Evolutionary conservation across 2,113 vertebrate species (phyloP).

Genomic region (Caranx ignobilis): DNA sequence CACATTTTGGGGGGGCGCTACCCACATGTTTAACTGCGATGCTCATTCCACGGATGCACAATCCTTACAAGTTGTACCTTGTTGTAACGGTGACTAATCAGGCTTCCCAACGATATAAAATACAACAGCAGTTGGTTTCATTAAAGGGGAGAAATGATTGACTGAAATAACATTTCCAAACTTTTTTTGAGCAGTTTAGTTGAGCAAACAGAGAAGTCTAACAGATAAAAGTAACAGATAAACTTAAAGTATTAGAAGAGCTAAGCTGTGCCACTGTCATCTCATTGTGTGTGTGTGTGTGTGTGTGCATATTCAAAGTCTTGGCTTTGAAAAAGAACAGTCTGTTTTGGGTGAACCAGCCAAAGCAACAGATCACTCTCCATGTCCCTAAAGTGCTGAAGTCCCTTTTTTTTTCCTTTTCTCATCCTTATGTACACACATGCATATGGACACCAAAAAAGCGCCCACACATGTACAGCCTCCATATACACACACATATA

Average conservation of each 20-base stretch:
- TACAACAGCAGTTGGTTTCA: too few species aligned
- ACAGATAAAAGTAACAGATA: too few species aligned
- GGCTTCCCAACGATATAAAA: too few species aligned
- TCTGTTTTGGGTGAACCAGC: constrained; percentile 55
- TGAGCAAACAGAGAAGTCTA: too few species aligned
- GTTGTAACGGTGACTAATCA: too few species aligned
- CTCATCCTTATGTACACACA: constrained; percentile 23
- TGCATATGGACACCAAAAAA: constrained; percentile 45
- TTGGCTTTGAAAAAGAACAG: constrained; percentile 64
- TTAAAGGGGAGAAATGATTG: too few species aligned
- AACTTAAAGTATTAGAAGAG: background rate
- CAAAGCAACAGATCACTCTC: constrained; percentile 56
- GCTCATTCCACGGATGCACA: too few species aligned
- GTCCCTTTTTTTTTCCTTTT: constrained; percentile 22
- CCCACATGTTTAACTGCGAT: too few species aligned
- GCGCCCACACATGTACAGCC: constrained; percentile 29
- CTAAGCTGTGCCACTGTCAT: background rate
- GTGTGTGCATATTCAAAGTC: constrained; percentile 17
- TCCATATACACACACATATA: constrained; percentile 26
- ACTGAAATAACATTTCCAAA: too few species aligned
- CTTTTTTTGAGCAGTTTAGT: too few species aligned
- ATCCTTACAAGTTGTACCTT: too few species aligned
- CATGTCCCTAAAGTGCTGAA: constrained; percentile 40
- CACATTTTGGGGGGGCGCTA: too few species aligned
- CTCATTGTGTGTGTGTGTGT: constrained; percentile 19